A percentile compares a stretch with the other conserved stretches of the same genome.
These are phyloP conservation scores for Melierax canorus DNA, from an alignment of 2,113 vertebrate genomes.

Conservation along the genomic window DNA sequence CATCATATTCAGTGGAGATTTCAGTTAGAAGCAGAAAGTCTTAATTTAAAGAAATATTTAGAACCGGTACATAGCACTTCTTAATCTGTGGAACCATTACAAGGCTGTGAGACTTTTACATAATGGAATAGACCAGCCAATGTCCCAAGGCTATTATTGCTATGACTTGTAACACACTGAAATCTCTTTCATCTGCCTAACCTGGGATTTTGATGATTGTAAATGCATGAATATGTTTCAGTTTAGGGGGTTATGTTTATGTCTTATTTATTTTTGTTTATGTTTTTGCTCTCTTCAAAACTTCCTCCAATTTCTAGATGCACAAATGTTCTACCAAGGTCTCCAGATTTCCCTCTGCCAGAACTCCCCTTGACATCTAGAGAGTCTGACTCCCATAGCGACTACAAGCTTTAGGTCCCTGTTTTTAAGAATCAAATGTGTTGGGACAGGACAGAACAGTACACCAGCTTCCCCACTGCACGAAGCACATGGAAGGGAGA, in stretches of 20 bases:
- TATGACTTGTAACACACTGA: conserved; percentile 65
- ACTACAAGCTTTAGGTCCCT: neutral
- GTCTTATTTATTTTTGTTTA: conserved; percentile 69
- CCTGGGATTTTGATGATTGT: conserved; percentile 67
- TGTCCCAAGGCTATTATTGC: conserved; percentile 72
- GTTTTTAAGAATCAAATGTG: neutral
- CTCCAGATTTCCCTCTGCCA: neutral
- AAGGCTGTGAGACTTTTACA: conserved; percentile 60
- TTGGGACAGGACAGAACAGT: neutral
- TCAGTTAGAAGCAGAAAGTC: conserved; percentile 67
- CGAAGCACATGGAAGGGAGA: neutral
- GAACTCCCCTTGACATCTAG: neutral
- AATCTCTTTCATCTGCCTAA: conserved; percentile 76
- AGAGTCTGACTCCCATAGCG: neutral
- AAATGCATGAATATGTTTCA: conserved; percentile 70
- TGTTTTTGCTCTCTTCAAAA: conserved; percentile 21
- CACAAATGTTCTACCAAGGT: neutral
- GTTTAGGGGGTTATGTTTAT: conserved; percentile 57
- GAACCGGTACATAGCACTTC: conserved; percentile 53
- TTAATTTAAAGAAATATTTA: conserved; percentile 77
- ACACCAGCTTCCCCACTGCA: neutral
- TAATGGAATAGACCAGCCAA: conserved; percentile 65
- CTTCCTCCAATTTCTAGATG: conserved; percentile 3
- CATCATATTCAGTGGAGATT: conserved; percentile 53
- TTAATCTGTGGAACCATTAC: conserved; percentile 70